These are phyloP conservation scores for Halictus quadricinctus DNA, from an alignment of 2,888 invertebrate genomes.

Conservation along the genomic window DNA sequence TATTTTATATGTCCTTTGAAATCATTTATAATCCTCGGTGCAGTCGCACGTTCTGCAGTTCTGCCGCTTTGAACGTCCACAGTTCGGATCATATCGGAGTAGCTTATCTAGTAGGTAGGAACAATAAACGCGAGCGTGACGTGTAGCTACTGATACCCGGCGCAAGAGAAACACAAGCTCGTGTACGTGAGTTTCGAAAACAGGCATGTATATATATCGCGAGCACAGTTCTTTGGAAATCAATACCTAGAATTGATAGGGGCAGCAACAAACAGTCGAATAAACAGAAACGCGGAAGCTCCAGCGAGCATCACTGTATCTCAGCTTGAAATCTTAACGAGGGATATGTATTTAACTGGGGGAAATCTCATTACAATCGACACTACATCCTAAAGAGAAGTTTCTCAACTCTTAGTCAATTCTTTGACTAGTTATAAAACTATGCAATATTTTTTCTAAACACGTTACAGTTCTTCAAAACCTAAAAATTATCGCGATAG, in stretches of 20 bases:
- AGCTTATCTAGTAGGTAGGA: neutral
- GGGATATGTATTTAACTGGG: neutral
- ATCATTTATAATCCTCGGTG: neutral
- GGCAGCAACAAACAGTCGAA: neutral
- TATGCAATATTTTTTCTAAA: neutral
- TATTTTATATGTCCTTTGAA: neutral
- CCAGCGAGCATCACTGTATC: neutral
- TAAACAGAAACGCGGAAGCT: neutral
- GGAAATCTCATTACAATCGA: neutral
- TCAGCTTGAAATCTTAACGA: neutral
- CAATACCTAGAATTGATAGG: neutral
- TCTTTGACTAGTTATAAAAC: neutral
- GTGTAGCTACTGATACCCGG: neutral
- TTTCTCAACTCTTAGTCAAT: neutral
- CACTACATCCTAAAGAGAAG: neutral
- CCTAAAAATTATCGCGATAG: no score
- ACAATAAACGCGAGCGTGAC: neutral
- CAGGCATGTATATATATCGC: neutral
- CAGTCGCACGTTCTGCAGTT: neutral
- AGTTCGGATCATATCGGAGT: neutral
- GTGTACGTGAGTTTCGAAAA: neutral
- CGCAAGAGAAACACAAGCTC: neutral
- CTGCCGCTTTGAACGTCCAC: neutral
- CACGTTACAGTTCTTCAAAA: no score
- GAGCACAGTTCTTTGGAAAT: neutral